phyloP scores from a whole-genome alignment of 2,888 invertebrate genomes.

The Aspidapion aeneum region DNA sequence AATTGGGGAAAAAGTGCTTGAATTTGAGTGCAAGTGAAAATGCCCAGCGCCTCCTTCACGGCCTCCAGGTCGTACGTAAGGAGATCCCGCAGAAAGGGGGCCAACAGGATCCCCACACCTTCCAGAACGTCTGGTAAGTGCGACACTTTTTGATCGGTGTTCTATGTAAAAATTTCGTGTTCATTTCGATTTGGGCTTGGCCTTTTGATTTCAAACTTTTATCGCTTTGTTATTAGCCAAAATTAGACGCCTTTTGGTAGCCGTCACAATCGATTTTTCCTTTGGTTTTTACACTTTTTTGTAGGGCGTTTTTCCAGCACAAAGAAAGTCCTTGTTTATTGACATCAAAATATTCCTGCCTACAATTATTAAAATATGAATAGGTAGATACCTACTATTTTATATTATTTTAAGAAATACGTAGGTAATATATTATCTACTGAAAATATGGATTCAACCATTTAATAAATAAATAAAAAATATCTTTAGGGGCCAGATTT shows the following conservation, averaged over 20 bases:
- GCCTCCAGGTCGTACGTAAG: conserved; percentile 89
- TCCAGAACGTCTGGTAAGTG: conserved; percentile 78
- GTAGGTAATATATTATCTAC: too few species aligned
- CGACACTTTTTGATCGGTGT: background rate
- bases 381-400: too few species aligned
- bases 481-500: too few species aligned
- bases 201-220: background rate
- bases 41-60: conserved; percentile 95
- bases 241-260: background rate
- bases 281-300: too few species aligned
- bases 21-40: conserved; percentile 56
- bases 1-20: conserved; percentile 35
- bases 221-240: too few species aligned
- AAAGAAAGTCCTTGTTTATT: background rate
- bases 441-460: too few species aligned
- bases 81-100: conserved; percentile 89
- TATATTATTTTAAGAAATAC: too few species aligned
- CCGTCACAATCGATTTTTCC: background rate
- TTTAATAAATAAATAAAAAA: too few species aligned
- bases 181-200: background rate
- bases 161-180: background rate
- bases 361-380: too few species aligned
- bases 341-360: background rate
- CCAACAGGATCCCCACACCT: conserved; percentile 79
- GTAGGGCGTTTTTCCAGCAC: background rate